These are phyloP conservation scores for Lepus townsendii DNA, from an alignment of 2,797 vertebrate species.

Conservation along the genomic window DNA sequence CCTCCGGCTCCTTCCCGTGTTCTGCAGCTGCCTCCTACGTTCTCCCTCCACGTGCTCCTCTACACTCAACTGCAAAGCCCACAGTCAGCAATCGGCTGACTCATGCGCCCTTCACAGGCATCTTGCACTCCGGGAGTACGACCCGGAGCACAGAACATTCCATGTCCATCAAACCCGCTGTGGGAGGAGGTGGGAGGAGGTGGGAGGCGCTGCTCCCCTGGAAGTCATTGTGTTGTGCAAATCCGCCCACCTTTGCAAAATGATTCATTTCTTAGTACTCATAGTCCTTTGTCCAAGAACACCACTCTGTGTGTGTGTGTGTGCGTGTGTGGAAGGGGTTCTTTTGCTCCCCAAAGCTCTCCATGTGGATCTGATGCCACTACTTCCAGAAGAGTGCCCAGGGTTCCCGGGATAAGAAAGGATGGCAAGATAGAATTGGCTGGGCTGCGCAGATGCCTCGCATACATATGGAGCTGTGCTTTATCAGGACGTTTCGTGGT, in stretches of 20 bases:
- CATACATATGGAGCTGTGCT: no score
- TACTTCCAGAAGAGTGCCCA: constrained; percentile 3
- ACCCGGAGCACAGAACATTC: constrained; percentile 8
- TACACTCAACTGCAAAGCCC: neutral
- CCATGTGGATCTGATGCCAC: neutral
- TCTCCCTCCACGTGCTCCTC: neutral
- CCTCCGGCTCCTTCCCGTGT: neutral
- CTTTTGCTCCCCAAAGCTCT: constrained; percentile 1
- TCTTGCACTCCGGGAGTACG: neutral
- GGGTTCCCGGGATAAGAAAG: neutral
- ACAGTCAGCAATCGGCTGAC: neutral
- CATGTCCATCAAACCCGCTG: neutral
- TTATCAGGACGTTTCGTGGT: no score
- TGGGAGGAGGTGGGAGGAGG: neutral
- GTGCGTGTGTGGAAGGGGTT: no score
- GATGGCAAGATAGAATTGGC: no score
- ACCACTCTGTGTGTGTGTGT: neutral
- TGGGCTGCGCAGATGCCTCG: neutral
- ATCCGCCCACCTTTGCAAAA: constrained; percentile 47
- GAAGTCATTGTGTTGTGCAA: constrained; percentile 44
- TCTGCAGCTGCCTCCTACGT: neutral
- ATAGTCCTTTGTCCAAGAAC: constrained; percentile 49
- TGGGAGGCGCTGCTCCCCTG: neutral
- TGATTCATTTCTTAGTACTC: constrained; percentile 53
- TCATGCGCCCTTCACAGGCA: neutral